phyloP scores from a whole-genome alignment of 1,140 invertebrate genomes.

The Myzus persicae region DNA sequence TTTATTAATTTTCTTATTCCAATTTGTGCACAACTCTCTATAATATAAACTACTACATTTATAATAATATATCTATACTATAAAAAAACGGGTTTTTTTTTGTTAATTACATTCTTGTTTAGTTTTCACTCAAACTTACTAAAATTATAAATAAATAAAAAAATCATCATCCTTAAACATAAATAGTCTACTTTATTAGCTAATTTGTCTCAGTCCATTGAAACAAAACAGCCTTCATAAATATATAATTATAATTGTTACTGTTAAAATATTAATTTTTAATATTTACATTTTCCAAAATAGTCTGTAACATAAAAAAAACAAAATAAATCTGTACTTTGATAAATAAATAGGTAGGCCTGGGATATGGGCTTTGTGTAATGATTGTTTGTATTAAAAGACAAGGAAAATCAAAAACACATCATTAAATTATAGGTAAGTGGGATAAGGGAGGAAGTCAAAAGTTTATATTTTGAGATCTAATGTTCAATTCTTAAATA shows the following conservation, averaged over 20 bases:
- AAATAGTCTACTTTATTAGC: conserved; percentile 47
- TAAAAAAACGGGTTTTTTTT: conserved; percentile 13
- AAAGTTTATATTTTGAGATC: conserved; percentile 53
- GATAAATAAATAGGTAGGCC: conserved; percentile 41
- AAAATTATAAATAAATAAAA: conserved; percentile 43
- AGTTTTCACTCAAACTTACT: conserved; percentile 34
- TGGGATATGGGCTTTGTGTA: not conserved
- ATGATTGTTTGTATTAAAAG: conserved; percentile 21
- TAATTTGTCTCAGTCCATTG: not conserved
- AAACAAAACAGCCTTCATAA: conserved; percentile 47
- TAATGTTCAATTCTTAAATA: conserved; percentile 47
- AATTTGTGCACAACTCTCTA: conserved; percentile 52
- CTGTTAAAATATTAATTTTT: conserved; percentile 37
- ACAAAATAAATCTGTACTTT: conserved; percentile 47
- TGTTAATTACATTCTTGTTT: conserved; percentile 24
- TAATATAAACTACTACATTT: conserved; percentile 47
- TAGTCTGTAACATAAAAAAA: conserved; percentile 44
- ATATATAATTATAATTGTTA: conserved; percentile 40
- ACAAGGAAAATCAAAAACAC: conserved; percentile 27
- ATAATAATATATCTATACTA: conserved; percentile 28
- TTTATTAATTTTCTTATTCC: conserved; percentile 42
- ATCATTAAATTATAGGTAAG: conserved; percentile 14
- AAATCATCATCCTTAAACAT: conserved; percentile 34
- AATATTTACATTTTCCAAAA: conserved; percentile 52
- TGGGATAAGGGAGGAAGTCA: conserved; percentile 24